Base-by-base conservation (phyloP, 2,113 vertebrate species). In the Notothenia coriiceps region DNA sequence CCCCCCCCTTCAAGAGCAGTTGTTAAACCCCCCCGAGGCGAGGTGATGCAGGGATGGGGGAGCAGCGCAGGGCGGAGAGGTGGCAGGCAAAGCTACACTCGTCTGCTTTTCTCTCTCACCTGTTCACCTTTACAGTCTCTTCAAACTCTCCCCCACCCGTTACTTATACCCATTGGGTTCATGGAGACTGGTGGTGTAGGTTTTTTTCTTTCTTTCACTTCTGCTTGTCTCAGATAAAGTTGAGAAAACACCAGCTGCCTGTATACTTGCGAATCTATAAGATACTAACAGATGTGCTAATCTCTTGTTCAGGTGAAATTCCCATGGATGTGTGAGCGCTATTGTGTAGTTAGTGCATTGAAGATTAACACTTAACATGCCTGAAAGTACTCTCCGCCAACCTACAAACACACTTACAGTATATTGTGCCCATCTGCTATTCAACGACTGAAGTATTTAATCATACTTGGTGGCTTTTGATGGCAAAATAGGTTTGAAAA, bases 1-100 rank as follows among this genome's bases (percentile, higher is more conserved):
- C 90, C 91, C 92, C 90, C 29, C 91, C 89, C 90, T 88, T 90
- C 91, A 89, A 91, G 92, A 92, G 88, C 91, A 91, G 90, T 93
- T 91, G 92, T 91, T 93, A 84, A 87, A 86, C 87, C 84, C 89
- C 89, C 91, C 91, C 6, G 86, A 90, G 91, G 92, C 89, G 90
- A 93, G 92, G 93, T 93, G 92, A 91, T 91, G 88, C 82, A 87
- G 88, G 91, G 80, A 91, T 91, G 88, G 88, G 84, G 85, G 86
- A 62, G 87, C 83, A 88, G 80, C 12, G 77, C 72, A 88, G 90
- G 91, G 89, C 70, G 64, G 69, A 88, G 81, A 89, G 86, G 93
- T 92, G 91, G 78, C 87, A 90, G 78, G 88, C 76, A 88, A 86
- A 89, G 87, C 88, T 86, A 49, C 83, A 86, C 87, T 91, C 73